These are phyloP conservation scores for Stomorhina lunata DNA, from an alignment of 2,888 invertebrate species.

Conservation along the genomic window DNA sequence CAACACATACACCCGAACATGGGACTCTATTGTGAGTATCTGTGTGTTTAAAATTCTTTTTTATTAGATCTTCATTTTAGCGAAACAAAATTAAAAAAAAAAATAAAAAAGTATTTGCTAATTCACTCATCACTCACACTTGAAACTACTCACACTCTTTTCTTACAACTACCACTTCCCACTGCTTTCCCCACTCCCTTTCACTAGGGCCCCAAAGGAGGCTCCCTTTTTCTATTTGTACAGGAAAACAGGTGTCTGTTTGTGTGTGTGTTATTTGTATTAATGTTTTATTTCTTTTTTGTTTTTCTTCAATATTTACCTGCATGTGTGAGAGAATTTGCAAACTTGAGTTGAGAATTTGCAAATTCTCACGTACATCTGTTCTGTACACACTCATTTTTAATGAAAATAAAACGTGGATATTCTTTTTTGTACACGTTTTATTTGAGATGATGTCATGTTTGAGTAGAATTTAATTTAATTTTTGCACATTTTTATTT, in stretches of 20 bases:
- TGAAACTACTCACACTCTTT: background rate
- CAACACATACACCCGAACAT: background rate
- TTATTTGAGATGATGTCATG: conserved; percentile 46
- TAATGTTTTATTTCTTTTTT: background rate
- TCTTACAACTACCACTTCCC: background rate
- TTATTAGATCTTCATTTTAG: conserved; percentile 54
- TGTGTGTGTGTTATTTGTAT: conserved; percentile 26
- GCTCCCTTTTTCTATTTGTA: conserved; percentile 4
- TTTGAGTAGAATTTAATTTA: conserved; percentile 14
- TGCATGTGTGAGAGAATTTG: conserved; percentile 30
- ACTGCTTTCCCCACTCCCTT: background rate
- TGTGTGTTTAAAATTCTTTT: conserved; percentile 1
- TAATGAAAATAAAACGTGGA: background rate
- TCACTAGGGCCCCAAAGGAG: background rate
- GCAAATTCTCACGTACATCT: conserved; percentile 14
- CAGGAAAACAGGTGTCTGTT: conserved; percentile 51
- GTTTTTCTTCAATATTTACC: background rate
- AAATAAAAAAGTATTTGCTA: conserved; percentile 4
- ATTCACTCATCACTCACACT: conserved; percentile 40
- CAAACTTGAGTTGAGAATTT: conserved; percentile 15
- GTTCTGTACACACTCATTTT: conserved; percentile 11
- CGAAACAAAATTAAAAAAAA: conserved; percentile 9
- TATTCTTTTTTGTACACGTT: conserved; percentile 6
- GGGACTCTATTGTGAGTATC: background rate
- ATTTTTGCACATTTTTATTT: background rate